A percentile compares a stretch with the other conserved stretches of the same genome.
Conservation (phyloP, 1,140 invertebrate genomes). For the Drosophila truncata region DNA sequence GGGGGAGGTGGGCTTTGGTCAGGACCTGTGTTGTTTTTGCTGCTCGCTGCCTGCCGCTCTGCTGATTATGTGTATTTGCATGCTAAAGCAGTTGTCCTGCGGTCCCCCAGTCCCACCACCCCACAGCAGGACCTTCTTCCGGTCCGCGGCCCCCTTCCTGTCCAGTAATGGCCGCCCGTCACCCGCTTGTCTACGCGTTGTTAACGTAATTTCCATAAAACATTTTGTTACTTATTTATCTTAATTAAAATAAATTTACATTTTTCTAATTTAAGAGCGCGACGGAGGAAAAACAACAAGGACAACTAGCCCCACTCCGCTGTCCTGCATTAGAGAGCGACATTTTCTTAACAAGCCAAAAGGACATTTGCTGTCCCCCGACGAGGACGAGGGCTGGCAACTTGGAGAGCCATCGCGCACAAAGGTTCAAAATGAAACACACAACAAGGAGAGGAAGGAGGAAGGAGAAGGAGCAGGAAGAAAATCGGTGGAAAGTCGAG, state of each 20-base stretch:
- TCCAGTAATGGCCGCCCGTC: slow-evolving; percentile 66
- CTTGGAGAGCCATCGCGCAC: slow-evolving; percentile 22
- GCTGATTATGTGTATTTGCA: slow-evolving; percentile 81
- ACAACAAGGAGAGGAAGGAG: slow-evolving; percentile 35
- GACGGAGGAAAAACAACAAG: slow-evolving; percentile 53
- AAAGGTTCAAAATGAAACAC: slow-evolving; percentile 61
- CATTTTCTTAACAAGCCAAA: slow-evolving; percentile 83
- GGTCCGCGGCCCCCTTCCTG: slow-evolving; percentile 33
- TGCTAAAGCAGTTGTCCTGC: slow-evolving; percentile 75
- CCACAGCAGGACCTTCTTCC: slow-evolving; percentile 2
- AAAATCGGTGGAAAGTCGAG: slow-evolving; percentile 20
- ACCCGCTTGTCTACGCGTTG: slow-evolving; percentile 63
- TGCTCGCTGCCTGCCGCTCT: slow-evolving; percentile 46
- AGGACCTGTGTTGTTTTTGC: slow-evolving; percentile 29
- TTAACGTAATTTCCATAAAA: slow-evolving; percentile 85
- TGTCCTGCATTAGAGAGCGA: slow-evolving; percentile 76
- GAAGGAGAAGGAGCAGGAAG: slow-evolving; percentile 15
- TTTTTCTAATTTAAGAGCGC: slow-evolving; percentile 85
- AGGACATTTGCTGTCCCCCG: slow-evolving; percentile 75
- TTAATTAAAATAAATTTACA: slow-evolving; percentile 86
- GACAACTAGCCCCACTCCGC: slow-evolving; percentile 40
- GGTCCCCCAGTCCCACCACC: slow-evolving; percentile 25
- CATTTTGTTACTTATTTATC: slow-evolving; percentile 85
- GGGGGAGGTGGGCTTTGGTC: not conserved
- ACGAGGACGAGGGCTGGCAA: not conserved